Evolutionary conservation across 2,888 invertebrate genomes (phyloP), one percentile per base, ranked within the genome.

Genomic region (Myathropa florea): DNA sequence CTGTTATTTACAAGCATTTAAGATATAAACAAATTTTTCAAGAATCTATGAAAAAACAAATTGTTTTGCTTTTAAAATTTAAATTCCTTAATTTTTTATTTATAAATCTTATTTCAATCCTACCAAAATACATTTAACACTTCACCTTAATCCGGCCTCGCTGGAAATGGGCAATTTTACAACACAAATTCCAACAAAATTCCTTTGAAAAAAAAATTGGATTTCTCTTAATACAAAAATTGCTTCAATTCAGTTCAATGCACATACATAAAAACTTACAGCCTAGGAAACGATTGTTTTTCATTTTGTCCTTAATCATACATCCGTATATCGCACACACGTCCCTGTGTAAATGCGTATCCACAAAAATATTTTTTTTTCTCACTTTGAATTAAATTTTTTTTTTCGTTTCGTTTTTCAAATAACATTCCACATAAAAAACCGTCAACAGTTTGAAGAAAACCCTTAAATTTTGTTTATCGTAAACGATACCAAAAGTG

Each of bases 171-270:
- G 23, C 63, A 7, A 33, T 77, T 63, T 61, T 63, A 7, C 46
- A 46, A 46, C 67, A 30, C 55, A 26, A 10, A 14, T 79, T 75
- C 70, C 75, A 82, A 78, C 85, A 85, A 73, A 82, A 76, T 72
- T 63, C 55, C 14, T 33, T 7, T n/a, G 12, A 21, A 24, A 61
- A 61, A 21, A 21, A 24, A 61, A 61, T 10, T 23, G 18, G 6
- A 18, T 36, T 60, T 68, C 39, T 75, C 76, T 77, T 81, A 85
- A 30, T 77, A 60, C 67, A 67, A 77, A 77, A 78, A 79, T 76
- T 83, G 75, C 86, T 86, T 78, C 73, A 83, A 73, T 83, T 86
- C 86, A 82, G 77, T 83, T 86, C 86, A 83, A 86, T 86, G 83
- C 83, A 86, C 86, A 83, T 83, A 71, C 73, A 75, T 71, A 59